Conservation (phyloP, 2,113 vertebrate genomes). For the Marcusenius ussheri region DNA sequence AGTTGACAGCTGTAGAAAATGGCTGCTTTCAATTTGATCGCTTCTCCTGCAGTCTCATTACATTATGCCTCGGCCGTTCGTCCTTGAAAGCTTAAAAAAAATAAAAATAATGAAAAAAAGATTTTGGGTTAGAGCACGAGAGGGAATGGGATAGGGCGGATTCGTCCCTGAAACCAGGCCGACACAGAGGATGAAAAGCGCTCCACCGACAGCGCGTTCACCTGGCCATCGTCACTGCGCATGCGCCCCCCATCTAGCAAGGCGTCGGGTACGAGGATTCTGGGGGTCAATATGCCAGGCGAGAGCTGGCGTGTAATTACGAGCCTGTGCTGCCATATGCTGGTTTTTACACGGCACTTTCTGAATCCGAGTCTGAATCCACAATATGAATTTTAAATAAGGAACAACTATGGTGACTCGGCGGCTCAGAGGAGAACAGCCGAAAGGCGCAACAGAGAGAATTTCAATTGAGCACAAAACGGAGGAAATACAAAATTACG, state of each 20-base stretch:
- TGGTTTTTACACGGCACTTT: background rate
- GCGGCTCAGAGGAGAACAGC: background rate
- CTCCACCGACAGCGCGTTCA: background rate
- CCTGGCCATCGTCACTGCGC: background rate
- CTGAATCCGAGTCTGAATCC: background rate
- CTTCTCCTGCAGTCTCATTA: conserved; percentile 58
- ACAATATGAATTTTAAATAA: background rate
- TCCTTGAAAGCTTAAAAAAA: conserved; percentile 41
- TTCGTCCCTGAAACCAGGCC: conserved; percentile 22
- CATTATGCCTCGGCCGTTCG: conserved; percentile 48
- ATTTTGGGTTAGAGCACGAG: conserved; percentile 30
- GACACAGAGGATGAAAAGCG: background rate
- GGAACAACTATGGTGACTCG: background rate
- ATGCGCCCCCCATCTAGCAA: background rate
- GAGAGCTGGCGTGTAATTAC: background rate
- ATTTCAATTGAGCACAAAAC: background rate
- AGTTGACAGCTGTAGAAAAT: conserved; percentile 71
- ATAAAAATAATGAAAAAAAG: background rate
- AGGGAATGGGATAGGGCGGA: conserved; percentile 15
- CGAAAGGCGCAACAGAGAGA: background rate
- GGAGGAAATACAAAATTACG: background rate
- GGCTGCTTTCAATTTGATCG: conserved; percentile 61
- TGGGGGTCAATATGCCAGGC: background rate
- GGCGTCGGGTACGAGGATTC: background rate
- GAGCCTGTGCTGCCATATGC: background rate